Base-by-base conservation (phyloP, 2,888 invertebrate genomes). In the Nemotelus pantherinus region DNA sequence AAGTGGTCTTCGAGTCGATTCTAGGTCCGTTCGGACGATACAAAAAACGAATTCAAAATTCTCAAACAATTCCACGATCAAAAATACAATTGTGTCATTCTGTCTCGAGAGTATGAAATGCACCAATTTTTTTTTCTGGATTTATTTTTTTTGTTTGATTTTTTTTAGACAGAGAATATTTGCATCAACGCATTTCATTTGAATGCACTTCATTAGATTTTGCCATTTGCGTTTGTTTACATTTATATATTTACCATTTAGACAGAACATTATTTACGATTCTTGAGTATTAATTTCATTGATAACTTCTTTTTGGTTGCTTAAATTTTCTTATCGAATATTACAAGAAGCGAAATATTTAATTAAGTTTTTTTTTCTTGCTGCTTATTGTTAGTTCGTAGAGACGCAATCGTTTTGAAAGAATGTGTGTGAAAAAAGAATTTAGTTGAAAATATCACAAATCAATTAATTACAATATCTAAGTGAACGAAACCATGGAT, bases 81-180 rank as follows among this genome's bases (percentile, higher is more conserved):
- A 76, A 76, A 76, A 76, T 76, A 76, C 76, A 76, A 64, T 63
- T 64, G 60, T 47, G 58, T 50, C 9, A 9, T 75, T 60, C 45
- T 53, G 45, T 41, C 67, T n/a, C 47, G 4, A 25, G 25, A 25
- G 25, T 48, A 39, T 25, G 45, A 67, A 6, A 63, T 63, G 39
- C 43, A 63, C 63, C 63, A 63, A 63, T 63, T 25, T 63, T 39
- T 43, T 39, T 6, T 5, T 4, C 43, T 9, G 43, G 43, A 25
- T 25, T 25, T 25, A 65, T 65, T 6, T n/a, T n/a, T 60, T 25
- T 41, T 41, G 41, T 58, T n/a, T 58, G 41, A 41, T 58, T 58
- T 25, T 60, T 60, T 60, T 60, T 60, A 50, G 5, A 50, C 9
- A 7, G 5, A 50, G 50, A 7, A 7, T 50, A 9, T 5, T 50